These are phyloP conservation scores for Nomada goodeniana DNA, from an alignment of 2,888 invertebrate species.

Conservation along the genomic window DNA sequence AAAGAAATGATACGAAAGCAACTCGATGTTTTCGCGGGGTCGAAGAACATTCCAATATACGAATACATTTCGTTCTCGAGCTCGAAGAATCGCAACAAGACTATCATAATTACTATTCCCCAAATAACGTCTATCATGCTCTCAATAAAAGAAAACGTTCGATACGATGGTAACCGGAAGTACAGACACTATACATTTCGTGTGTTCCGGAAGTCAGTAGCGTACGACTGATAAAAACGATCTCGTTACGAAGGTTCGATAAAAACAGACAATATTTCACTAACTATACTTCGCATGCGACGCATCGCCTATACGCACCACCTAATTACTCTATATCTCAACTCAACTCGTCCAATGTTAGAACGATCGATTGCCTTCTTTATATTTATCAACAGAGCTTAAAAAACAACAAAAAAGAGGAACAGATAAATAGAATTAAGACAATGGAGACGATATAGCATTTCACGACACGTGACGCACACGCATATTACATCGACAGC, in stretches of 20 bases:
- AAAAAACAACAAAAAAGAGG: conserved; percentile 14
- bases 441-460: conserved; percentile 48
- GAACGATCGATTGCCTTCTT: conserved; percentile 62
- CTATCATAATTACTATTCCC: conserved; percentile 3
- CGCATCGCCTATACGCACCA: conserved; percentile 18
- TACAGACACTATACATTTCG: conserved; percentile 52
- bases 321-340: conserved; percentile 31
- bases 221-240: conserved; percentile 47
- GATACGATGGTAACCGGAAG: conserved; percentile 59
- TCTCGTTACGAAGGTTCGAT: conserved; percentile 45
- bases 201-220: conserved; percentile 39
- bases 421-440: conserved; percentile 53
- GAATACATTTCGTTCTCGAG: conserved; percentile 2
- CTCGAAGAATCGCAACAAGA: background rate
- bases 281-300: conserved; percentile 63
- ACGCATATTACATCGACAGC: conserved; percentile 12
- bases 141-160: conserved; percentile 48
- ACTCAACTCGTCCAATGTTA: conserved; percentile 63
- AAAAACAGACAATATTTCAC: conserved; percentile 52
- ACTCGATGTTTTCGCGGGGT: background rate
- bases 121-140: conserved; percentile 26
- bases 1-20: conserved; percentile 2
- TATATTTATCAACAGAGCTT: conserved; percentile 41
- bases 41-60: background rate
- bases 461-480: conserved; percentile 26